Evolutionary conservation across 2,797 vertebrate genomes (phyloP), one percentile per base, ranked within the genome.

Genomic region (Pseudochromis fuscus): DNA sequence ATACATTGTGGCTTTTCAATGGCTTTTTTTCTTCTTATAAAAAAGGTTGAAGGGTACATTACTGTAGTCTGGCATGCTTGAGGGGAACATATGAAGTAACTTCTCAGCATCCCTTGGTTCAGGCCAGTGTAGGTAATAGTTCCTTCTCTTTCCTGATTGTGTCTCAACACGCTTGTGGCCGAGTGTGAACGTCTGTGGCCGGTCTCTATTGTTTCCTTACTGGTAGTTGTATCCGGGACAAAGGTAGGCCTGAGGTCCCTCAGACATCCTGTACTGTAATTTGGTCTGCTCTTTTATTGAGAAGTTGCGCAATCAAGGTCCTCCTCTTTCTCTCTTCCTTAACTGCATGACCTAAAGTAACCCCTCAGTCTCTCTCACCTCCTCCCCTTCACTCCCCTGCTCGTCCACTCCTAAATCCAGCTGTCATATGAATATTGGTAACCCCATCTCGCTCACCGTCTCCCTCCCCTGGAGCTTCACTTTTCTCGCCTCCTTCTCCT

Each of bases 341-440:
- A n/a, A n/a, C n/a, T n/a, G n/a, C 61, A 16, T 64, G 81, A 67
- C 80, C 81, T 64, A 12, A 0, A 79, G 24, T 87, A 45, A 85
- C 68, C 72, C 55, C 56, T 48, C 18, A 27, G 5, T 72, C 44
- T 46, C n/a, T 59, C 12, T 48, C 42, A 25, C 38, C 50, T 27
- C 9, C 57, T 51, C 8, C 51, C 46, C 24, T 27, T 64, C 71
- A 42, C 58, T 55, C 51, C 38, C 55, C 40, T 25, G 27, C 48
- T 57, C 38, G 44, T 25, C 40, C 40, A 24, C 57, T 67, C 23
- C 19, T 66, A 64, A 75, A 80, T 58, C 37, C 67, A 70, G 65
- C 77, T 68, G 71, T 59, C 72, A 67, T 60, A 13, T 56, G 56
- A 73, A 83, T 73, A 52, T 49, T 31, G 49, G 33, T 38, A 67